Conservation (phyloP, 2,113 vertebrate genomes). For the Acrocephalus kingi region DNA sequence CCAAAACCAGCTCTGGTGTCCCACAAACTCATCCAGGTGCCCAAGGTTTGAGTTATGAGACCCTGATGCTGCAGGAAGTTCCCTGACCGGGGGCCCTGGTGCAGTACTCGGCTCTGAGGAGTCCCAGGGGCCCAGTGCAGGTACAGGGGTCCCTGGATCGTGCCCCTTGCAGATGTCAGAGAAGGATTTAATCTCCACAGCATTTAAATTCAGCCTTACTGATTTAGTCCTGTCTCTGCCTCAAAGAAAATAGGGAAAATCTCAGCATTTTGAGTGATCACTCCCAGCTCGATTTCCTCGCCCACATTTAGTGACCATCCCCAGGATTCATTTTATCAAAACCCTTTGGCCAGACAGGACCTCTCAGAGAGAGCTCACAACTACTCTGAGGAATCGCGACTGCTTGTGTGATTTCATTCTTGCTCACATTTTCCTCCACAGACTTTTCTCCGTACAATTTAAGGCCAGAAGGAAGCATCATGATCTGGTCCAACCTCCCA, state of each 20-base stretch:
- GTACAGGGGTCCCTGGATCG: fast-evolving
- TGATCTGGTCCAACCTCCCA: not conserved
- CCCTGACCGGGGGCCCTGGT: not conserved
- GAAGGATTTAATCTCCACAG: not conserved
- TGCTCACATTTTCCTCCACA: not conserved
- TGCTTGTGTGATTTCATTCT: not conserved
- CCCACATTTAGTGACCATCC: not conserved
- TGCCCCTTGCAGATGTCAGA: not conserved
- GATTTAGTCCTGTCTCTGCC: not conserved
- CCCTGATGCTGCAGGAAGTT: not conserved
- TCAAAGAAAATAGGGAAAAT: not conserved
- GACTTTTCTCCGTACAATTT: not conserved
- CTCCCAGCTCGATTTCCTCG: not conserved
- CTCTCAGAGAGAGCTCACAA: not conserved
- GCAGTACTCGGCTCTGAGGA: not conserved
- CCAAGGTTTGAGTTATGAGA: no score
- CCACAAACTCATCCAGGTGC: not conserved
- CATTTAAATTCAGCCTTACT: not conserved
- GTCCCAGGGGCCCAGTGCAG: not conserved
- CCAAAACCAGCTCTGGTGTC: not conserved
- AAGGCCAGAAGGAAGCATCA: not conserved
- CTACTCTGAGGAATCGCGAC: not conserved
- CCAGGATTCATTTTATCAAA: not conserved
- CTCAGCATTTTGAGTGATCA: not conserved
- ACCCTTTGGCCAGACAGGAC: not conserved